These are phyloP conservation scores for Caenorhabditis latens DNA, from an alignment of 1,140 invertebrate genomes.

Conservation along the genomic window DNA sequence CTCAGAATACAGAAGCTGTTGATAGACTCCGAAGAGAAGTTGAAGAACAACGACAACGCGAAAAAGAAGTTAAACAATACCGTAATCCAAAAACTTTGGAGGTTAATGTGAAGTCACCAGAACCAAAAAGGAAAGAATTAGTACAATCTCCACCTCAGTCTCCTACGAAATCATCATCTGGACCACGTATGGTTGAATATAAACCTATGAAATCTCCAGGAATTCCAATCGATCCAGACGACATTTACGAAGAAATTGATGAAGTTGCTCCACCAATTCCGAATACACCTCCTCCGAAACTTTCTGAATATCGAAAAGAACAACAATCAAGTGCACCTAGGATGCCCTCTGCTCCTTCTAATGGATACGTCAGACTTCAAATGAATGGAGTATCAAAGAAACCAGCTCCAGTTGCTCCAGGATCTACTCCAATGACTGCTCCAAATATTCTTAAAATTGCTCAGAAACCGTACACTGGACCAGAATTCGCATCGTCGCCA, in stretches of 20 bases:
- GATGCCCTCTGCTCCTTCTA: neutral
- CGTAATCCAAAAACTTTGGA: constrained; percentile 23
- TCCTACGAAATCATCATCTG: neutral
- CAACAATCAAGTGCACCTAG: neutral
- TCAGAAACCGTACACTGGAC: constrained; percentile 5
- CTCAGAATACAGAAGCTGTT: constrained; percentile 30
- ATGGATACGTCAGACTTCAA: constrained; percentile 36
- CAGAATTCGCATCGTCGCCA: constrained; percentile 9
- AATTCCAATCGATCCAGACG: neutral
- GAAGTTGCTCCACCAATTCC: constrained; percentile 10
- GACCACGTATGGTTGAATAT: constrained; percentile 13
- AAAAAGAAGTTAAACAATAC: constrained; percentile 33
- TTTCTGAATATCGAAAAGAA: constrained; percentile 24
- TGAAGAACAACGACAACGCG: constrained; percentile 23
- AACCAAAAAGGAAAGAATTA: neutral
- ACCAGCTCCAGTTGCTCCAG: constrained; percentile 1
- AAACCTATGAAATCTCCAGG: constrained; percentile 50
- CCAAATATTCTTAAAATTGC: neutral
- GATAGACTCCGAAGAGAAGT: constrained; percentile 23
- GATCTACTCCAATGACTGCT: neutral
- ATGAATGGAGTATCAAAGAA: constrained; percentile 41
- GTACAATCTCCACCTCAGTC: neutral
- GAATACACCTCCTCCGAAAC: constrained; percentile 14
- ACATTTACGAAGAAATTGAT: constrained; percentile 12
- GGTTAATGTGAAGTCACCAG: neutral